Base-by-base conservation (phyloP, 2,888 invertebrate species). In the Tachystola acroxantha region DNA sequence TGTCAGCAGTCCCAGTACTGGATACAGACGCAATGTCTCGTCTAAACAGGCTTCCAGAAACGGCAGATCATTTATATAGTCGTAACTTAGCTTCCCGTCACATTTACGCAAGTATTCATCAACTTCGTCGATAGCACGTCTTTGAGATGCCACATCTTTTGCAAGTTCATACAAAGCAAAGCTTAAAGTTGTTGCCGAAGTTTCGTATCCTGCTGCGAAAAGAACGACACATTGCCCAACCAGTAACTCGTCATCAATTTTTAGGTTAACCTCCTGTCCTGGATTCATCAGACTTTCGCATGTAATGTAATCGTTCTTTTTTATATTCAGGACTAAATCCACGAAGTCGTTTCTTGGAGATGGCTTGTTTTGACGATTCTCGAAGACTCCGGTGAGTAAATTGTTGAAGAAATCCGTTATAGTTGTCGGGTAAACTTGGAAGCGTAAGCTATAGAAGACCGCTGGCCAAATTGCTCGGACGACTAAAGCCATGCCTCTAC, bases 201-300 rank as follows among this genome's bases (percentile, higher is more conserved):
- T 74, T 11, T 76, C 76, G 27, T 57, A 76, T 0, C 76, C 76
- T 14, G 70, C 75, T 0, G 55, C 58, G 20, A 74, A 76, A 36
- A 91, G 89, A 0, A 88, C 54, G 19, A 88, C 73, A 2, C 88
- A 84, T 37, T 91, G 89, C 0, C 89, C 79, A 0, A 82, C 73
- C 3, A 90, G 45, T 25, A 89, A 53, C 2, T 84, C 69, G 7
- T 87, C 53, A 0, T 75, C 64, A 0, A 88, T 52, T 1, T 66
- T 54, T 0, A 81, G 3, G 2, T 11, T 38, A 2, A 49, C 32
- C 45, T 37, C 53, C n/a, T 38, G 24, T 3, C 9, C 16, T 3
- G 16, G 16, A 16, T n/a, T 16, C 16, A 16, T 16, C 6, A 16
- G 16, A 16, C 16, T 16, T 16, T 16, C 16, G 16, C 3, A 16